Conservation (phyloP, 2,113 vertebrate genomes). For the Xiphophorus hellerii region DNA sequence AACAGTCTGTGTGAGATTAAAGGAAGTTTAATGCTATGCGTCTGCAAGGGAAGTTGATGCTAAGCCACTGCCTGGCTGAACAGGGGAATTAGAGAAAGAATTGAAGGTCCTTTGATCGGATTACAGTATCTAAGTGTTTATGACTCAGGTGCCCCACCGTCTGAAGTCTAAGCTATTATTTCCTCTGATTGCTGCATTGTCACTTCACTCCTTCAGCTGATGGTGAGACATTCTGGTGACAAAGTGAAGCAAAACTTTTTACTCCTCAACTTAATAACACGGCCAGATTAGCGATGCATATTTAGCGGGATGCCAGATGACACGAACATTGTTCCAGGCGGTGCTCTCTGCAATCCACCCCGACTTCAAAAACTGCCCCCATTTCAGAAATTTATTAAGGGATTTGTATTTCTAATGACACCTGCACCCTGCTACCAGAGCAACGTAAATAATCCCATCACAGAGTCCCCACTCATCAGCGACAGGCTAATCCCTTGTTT, state of each 20-base stretch:
- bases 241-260: conserved; percentile 67
- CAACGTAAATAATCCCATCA: conserved; percentile 86
- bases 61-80: conserved; percentile 63
- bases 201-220: conserved; percentile 46
- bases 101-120: conserved; percentile 65
- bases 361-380: conserved; percentile 65
- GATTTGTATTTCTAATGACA: conserved; percentile 86
- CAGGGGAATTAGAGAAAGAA: conserved; percentile 65
- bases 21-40: conserved; percentile 63
- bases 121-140: conserved; percentile 70
- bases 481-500: conserved; percentile 85
- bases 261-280: conserved; percentile 55
- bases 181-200: conserved; percentile 65
- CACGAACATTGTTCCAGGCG: conserved; percentile 73
- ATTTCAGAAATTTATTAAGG: conserved; percentile 82
- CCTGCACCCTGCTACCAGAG: conserved; percentile 79
- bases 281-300: conserved; percentile 72
- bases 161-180: conserved; percentile 55
- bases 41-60: conserved; percentile 60
- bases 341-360: conserved; percentile 46
- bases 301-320: conserved; percentile 65
- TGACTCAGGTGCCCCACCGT: conserved; percentile 60
- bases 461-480: conserved; percentile 77
- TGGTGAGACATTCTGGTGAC: conserved; percentile 49
- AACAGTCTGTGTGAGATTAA: conserved; percentile 60